Evolutionary conservation across 2,888 invertebrate species (phyloP).

Genomic region (Lamellibrachia satsuma): DNA sequence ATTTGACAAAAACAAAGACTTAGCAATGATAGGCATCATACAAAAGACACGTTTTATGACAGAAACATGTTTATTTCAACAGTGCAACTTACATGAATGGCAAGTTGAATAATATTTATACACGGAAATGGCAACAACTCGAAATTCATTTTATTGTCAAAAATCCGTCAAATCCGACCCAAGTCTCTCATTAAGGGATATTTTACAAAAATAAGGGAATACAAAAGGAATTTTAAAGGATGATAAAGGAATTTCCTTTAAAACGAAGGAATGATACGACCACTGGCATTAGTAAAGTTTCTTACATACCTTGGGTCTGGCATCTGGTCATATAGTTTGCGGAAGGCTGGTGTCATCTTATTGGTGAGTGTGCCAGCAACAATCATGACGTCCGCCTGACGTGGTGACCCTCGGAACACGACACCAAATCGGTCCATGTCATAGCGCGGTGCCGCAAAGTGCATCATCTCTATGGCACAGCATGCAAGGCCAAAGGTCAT

Average conservation of each 20-base stretch:
- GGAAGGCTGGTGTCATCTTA: constrained; percentile 98
- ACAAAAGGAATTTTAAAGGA: no score
- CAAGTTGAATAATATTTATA: no score
- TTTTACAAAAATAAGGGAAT: no score
- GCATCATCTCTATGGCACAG: constrained; percentile 99
- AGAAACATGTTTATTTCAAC: no score
- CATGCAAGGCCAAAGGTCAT: constrained; percentile 98
- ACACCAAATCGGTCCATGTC: constrained; percentile 99
- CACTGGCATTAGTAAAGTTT: neutral
- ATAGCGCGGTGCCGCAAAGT: constrained; percentile 97
- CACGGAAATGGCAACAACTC: no score
- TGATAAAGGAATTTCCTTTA: neutral
- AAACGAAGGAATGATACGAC: neutral
- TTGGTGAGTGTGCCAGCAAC: constrained; percentile 98
- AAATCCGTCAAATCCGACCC: no score
- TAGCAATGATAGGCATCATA: no score
- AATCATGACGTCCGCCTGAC: constrained; percentile 96
- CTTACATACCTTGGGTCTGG: constrained; percentile 78
- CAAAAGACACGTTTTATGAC: no score
- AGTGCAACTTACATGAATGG: no score
- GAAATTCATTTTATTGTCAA: no score
- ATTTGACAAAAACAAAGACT: no score
- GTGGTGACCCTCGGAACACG: constrained; percentile 95
- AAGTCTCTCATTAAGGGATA: no score
- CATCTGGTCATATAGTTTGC: constrained; percentile 97